A percentile compares a stretch with the other conserved stretches of the same genome.
Conservation (phyloP, 1,140 invertebrate species). For the Andrena cerasifolii region DNA sequence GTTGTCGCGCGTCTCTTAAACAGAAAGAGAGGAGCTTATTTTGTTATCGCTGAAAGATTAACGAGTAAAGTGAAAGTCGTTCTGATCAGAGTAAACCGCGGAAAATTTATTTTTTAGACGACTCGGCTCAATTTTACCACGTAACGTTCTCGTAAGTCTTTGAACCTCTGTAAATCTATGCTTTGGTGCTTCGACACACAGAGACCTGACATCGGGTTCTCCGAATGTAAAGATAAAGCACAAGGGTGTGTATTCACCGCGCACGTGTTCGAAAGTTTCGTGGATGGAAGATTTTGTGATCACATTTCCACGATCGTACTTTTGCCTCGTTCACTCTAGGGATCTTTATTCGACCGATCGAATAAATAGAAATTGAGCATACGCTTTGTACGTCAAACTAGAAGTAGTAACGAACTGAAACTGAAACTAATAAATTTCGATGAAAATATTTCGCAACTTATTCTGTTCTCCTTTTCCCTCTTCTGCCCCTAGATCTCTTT, state of each 20-base stretch:
- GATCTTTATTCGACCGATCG: neutral
- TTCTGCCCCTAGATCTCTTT: no score
- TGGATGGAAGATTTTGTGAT: neutral
- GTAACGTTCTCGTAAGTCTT: neutral
- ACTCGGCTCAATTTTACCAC: neutral
- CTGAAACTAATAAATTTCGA: slow-evolving; percentile 36
- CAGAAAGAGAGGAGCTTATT: neutral
- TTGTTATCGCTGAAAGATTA: slow-evolving; percentile 18
- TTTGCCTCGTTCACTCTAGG: slow-evolving; percentile 6
- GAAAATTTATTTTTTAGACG: slow-evolving; percentile 20
- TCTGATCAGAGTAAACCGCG: neutral
- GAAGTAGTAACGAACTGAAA: slow-evolving; percentile 15
- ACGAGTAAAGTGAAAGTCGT: neutral
- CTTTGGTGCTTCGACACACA: slow-evolving; percentile 1
- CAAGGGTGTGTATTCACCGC: neutral
- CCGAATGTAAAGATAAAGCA: neutral
- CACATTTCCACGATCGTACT: slow-evolving; percentile 6
- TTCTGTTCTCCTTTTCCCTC: neutral
- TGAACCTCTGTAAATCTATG: neutral
- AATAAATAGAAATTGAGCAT: slow-evolving; percentile 6
- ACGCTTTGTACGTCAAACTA: slow-evolving; percentile 33
- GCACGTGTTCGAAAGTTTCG: slow-evolving; percentile 3
- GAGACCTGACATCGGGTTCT: neutral
- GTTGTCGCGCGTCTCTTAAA: neutral
- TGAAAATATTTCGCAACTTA: neutral